Conservation (phyloP, 2,797 vertebrate genomes). For the Melanotaenia pygmaea region DNA sequence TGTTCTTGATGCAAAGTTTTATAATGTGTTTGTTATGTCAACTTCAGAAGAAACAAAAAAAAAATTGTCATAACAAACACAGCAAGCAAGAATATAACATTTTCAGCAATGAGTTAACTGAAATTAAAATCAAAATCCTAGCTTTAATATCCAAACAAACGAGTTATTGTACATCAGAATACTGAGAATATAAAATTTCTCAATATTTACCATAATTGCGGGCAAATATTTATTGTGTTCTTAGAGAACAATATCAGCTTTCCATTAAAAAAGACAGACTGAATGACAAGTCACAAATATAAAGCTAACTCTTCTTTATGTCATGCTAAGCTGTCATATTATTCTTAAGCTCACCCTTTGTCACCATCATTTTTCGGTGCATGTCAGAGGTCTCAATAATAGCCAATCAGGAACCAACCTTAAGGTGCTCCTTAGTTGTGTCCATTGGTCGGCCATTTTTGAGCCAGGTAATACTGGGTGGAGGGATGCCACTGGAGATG, state of each 20-base stretch:
- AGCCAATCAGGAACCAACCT: constrained; percentile 74
- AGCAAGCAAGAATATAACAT: not conserved
- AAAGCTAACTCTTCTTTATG: not conserved
- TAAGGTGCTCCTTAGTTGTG: constrained; percentile 86
- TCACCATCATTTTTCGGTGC: not conserved
- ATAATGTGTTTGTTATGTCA: not conserved
- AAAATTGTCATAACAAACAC: not conserved
- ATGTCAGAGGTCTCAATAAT: not conserved
- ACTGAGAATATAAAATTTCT: too few relatives aligned
- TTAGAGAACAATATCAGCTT: not conserved
- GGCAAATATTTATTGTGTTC: too few relatives aligned
- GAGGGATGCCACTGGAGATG: constrained; percentile 90
- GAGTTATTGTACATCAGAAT: too few relatives aligned
- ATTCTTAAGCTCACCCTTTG: not conserved
- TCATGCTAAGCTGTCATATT: not conserved
- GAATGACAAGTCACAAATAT: not conserved
- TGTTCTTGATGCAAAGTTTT: not conserved
- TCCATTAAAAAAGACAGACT: not conserved
- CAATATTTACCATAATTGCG: too few relatives aligned
- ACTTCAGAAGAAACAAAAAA: not conserved
- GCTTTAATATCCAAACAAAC: not conserved
- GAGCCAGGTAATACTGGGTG: constrained; percentile 93
- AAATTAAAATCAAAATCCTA: not conserved
- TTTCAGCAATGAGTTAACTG: not conserved
- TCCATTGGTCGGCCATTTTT: constrained; percentile 92